Evolutionary conservation across 1,140 invertebrate genomes (phyloP).

Genomic region (Bombus vancouverensis): DNA sequence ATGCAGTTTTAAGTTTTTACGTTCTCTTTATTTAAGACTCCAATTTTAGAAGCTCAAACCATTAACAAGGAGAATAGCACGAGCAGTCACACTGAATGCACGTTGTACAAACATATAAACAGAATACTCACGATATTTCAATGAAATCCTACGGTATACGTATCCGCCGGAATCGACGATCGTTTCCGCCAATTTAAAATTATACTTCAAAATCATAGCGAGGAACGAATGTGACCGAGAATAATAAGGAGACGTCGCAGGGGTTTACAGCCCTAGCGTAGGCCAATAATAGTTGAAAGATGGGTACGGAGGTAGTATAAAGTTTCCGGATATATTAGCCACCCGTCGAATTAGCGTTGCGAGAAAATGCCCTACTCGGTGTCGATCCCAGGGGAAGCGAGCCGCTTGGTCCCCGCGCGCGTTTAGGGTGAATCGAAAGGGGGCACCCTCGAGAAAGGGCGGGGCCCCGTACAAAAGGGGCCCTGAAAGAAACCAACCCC

Average conservation of each 20-base stretch:
- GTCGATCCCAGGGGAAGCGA: slow-evolving; percentile 69
- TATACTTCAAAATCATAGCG: slow-evolving; percentile 56
- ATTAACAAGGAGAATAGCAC: not conserved
- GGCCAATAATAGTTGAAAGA: slow-evolving; percentile 70
- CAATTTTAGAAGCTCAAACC: not conserved
- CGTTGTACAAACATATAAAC: not conserved
- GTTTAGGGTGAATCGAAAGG: slow-evolving; percentile 60
- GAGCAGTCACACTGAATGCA: not conserved
- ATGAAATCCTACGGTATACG: not conserved
- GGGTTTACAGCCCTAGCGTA: not conserved
- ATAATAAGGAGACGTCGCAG: slow-evolving; percentile 41
- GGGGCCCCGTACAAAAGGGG: slow-evolving; percentile 72
- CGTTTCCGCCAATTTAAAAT: slow-evolving; percentile 59
- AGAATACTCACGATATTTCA: not conserved
- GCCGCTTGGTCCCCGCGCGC: slow-evolving; percentile 14
- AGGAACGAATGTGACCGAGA: slow-evolving; percentile 37
- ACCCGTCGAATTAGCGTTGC: slow-evolving; percentile 77
- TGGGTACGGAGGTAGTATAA: slow-evolving; percentile 72
- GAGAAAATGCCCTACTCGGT: slow-evolving; percentile 74
- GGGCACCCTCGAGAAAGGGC: slow-evolving; percentile 73
- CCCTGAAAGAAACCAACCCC: slow-evolving; percentile 78
- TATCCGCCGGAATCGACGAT: not conserved
- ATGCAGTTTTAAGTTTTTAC: not conserved
- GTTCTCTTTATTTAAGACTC: not conserved
- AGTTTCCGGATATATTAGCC: slow-evolving; percentile 70